Evolutionary conservation across 2,888 invertebrate genomes (phyloP), one percentile per base, ranked within the genome.

Genomic region (Polydrusus tereticollis): DNA sequence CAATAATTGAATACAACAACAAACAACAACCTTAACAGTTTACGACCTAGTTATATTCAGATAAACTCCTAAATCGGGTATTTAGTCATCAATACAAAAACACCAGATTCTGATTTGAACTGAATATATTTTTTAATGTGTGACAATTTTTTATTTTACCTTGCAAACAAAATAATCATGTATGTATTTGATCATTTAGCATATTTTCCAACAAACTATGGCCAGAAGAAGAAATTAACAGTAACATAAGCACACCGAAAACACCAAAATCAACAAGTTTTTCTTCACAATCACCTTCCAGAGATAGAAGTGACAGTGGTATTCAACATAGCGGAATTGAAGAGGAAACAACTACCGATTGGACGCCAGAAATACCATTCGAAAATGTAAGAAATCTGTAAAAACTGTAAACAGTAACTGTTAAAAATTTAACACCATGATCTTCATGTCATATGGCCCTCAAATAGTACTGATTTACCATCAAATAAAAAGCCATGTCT

Each of bases 301-400:
- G 83, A 47, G 85, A 85, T 75, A 79, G 84, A 69, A 85, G 85
- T 63, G 86, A 86, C 67, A 86, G 85, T 71, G 85, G 85, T 18
- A 85, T 85, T 36, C 85, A 85, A 72, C 84, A 85, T 55, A 85
- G 84, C 62, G 88, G 89, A 66, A 88, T 90, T 0, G 94, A 95
- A 23, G 95, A 95, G 43, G 94, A 94, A 79, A 90, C 90, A 69
- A 91, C 91, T 0, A 90, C 92, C 0, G 94, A 95, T 80, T 96
- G 96, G 95, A 95, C 91, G 20, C 95, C 96, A 0, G 96, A 96
- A 87, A 94, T 96, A 84, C 96, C 96, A 0, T 96, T 96, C 83
- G 93, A 94, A 87, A 95, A 95, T 86, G 96, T 96, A 87, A 86
- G 10, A 7, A 29, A 29, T 12, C 16, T 16, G 5, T 41, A 16